Evolutionary conservation across 2,888 invertebrate genomes (phyloP), one percentile per base, ranked within the genome.

Genomic region (Lamellibrachia columna): DNA sequence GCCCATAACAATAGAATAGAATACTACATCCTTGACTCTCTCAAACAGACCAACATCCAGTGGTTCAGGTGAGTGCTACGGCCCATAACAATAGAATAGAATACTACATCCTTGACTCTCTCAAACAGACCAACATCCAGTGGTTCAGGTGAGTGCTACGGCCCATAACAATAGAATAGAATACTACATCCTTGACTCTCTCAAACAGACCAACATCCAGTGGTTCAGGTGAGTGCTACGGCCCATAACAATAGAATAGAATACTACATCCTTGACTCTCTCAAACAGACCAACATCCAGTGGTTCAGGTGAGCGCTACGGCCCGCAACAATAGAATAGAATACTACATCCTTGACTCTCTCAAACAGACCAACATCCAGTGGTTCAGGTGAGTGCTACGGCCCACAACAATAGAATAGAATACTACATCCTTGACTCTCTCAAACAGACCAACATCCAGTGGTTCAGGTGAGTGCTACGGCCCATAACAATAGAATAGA

Each of bases 11-110:
- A 40, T 40, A 40, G 40, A 40, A 52, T n/a, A n/a, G n/a, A n/a
- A n/a, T n/a, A 99, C 97, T 99, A 99, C 96, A 99, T 99, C 94
- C 97, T 99, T 93, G 99, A 99, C 97, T 99, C 99, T 0, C 99
- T 99, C 98, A 99, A 99, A 0, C 99, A 99, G 96, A 98, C 99
- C 0, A 99, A 99, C 96, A 99, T 99, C 95, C 99, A 99, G 96
- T 99, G 99, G 99, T 99, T 99, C 96, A 96, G 96, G 96, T 96
- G 93, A 93, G 93, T 92, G n/a, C 15, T 2, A 75, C 40, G 53
- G n/a, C 91, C 40, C 40, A 4, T 3, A 52, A 7, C 40, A 40
- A 40, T 40, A 40, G 40, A 40, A 52, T n/a, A n/a, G n/a, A n/a
- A n/a, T n/a, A 99, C 97, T 99, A 99, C 96, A 99, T 99, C 94